Conservation (phyloP, 2,888 invertebrate genomes). For the Argynnis bischoffii region DNA sequence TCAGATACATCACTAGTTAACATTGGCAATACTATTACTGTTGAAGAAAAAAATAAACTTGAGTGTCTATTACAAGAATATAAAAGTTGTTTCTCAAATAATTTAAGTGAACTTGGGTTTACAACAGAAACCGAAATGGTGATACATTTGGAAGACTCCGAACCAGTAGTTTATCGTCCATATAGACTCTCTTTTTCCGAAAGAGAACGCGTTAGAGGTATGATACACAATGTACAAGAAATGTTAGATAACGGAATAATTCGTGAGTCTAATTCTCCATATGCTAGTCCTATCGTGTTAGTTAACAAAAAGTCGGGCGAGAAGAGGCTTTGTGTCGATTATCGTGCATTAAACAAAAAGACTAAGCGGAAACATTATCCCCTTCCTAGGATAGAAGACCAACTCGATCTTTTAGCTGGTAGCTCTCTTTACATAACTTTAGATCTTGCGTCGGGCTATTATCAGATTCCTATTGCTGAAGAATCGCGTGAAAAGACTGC, state of each 20-base stretch:
- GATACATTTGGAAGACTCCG: neutral
- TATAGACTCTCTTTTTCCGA: slow-evolving; percentile 14
- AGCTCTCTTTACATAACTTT: slow-evolving; percentile 37
- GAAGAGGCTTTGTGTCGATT: slow-evolving; percentile 5
- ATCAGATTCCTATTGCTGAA: slow-evolving; percentile 37
- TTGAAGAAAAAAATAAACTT: no score
- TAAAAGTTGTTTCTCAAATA: no score
- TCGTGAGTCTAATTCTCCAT: slow-evolving; percentile 34
- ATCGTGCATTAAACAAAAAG: neutral
- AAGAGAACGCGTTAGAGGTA: slow-evolving; percentile 2
- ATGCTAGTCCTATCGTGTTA: slow-evolving; percentile 41
- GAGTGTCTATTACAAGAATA: no score
- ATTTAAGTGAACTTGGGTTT: no score
- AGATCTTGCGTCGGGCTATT: slow-evolving; percentile 40
- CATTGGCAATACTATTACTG: no score
- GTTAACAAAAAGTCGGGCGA: slow-evolving; percentile 37
- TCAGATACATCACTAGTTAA: no score
- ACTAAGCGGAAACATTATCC: slow-evolving; percentile 2
- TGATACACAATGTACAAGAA: slow-evolving; percentile 20
- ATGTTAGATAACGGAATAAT: slow-evolving; percentile 31
- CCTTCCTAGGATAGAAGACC: neutral
- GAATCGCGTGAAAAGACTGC: slow-evolving; percentile 35
- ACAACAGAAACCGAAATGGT: neutral
- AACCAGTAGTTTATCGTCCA: slow-evolving; percentile 15
- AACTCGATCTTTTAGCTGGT: slow-evolving; percentile 34